Conservation (phyloP, 2,888 invertebrate genomes). For the Seira musarum region DNA sequence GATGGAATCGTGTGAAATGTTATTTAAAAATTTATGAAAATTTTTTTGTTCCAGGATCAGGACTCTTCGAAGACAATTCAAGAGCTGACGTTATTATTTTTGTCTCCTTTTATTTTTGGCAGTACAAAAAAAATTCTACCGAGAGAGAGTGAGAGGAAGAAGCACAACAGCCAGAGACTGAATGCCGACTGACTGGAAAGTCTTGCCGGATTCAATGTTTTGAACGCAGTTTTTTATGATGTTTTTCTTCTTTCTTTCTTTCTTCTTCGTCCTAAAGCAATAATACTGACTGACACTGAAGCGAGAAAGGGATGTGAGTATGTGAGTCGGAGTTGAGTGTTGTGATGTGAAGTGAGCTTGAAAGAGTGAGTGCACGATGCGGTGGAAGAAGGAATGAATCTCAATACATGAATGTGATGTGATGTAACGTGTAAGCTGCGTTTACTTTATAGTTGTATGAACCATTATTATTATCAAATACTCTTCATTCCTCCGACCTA, state of each 20-base stretch:
- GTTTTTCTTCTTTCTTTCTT: neutral
- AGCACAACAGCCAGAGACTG: slow-evolving; percentile 56
- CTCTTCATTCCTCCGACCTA: slow-evolving; percentile 15
- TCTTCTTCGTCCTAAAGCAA: no score
- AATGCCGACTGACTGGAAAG: slow-evolving; percentile 60
- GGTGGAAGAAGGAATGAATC: slow-evolving; percentile 10
- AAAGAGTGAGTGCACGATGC: no score
- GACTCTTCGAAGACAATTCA: neutral
- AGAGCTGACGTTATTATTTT: neutral
- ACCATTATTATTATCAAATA: neutral
- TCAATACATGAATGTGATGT: neutral
- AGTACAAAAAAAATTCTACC: neutral
- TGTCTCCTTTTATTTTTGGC: neutral
- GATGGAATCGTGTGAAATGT: neutral
- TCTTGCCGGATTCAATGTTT: slow-evolving; percentile 50
- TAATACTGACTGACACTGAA: no score
- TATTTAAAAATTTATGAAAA: neutral
- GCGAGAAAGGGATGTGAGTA: no score
- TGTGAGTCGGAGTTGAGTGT: neutral
- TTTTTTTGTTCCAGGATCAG: neutral
- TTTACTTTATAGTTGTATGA: no score
- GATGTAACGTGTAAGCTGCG: no score
- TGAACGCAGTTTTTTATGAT: slow-evolving; percentile 26
- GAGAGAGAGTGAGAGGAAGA: slow-evolving; percentile 24
- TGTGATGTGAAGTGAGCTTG: no score